These are phyloP conservation scores for Peromyscus californicus DNA, from an alignment of 2,113 vertebrate species.

Conservation along the genomic window DNA sequence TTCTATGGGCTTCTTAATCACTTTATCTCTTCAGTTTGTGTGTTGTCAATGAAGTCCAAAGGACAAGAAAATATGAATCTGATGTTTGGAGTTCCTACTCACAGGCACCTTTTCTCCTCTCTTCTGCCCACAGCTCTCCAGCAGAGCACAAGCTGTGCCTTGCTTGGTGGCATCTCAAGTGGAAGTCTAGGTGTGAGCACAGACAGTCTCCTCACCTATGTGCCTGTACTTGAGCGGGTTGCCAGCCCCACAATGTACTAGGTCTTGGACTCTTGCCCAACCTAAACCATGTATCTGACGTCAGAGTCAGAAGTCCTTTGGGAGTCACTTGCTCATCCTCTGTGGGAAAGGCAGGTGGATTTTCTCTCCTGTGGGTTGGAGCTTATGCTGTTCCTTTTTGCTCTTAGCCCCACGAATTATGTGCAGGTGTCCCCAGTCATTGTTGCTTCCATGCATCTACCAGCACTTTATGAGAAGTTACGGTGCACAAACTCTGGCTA, in stretches of 20 bases:
- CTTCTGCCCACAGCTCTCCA: background rate
- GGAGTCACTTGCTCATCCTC: background rate
- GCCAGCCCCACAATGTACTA: background rate
- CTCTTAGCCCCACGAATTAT: background rate
- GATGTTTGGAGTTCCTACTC: background rate
- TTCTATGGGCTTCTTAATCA: background rate
- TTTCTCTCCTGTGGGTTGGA: background rate
- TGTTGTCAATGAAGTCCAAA: background rate
- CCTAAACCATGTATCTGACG: background rate
- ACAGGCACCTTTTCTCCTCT: background rate
- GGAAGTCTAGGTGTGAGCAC: too few species aligned
- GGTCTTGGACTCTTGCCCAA: background rate
- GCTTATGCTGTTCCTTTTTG: background rate
- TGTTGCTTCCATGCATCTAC: background rate
- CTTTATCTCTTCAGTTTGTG: background rate
- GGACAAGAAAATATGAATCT: background rate
- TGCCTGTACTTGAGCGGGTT: background rate
- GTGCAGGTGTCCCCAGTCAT: background rate
- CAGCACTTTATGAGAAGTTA: conserved; percentile 20
- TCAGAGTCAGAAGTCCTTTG: background rate
- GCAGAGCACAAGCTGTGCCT: background rate
- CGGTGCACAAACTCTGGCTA: background rate
- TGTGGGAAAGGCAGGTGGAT: background rate
- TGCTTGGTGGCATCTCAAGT: accelerated
- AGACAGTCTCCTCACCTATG: background rate